Conservation (phyloP, 2,113 vertebrate genomes). For the Bubalus kerabau region DNA sequence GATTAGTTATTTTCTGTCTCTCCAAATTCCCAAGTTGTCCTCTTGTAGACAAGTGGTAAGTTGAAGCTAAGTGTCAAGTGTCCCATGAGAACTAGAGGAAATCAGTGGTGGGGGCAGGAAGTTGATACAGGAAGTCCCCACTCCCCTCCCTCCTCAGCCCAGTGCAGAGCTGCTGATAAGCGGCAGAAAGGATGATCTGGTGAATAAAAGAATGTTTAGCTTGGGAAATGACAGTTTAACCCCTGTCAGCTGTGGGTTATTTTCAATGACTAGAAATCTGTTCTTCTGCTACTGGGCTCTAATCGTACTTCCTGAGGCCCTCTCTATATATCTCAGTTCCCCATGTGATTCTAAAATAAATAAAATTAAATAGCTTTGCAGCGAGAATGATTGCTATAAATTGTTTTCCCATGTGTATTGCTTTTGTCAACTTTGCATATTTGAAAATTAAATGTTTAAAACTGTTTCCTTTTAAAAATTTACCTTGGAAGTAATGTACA, state of each 20-base stretch:
- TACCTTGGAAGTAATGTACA: conserved; percentile 78
- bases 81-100: not conserved
- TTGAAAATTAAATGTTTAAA: not conserved
- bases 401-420: not conserved
- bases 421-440: not conserved
- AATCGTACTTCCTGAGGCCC: not conserved
- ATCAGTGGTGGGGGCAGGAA: not conserved
- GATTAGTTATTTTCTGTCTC: not conserved
- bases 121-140: not conserved
- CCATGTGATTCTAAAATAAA: not conserved
- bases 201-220: not conserved
- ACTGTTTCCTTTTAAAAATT: not conserved
- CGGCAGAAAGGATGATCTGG: not conserved
- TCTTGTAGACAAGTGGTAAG: not conserved
- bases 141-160: not conserved
- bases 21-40: not conserved
- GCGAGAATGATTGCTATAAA: rapidly evolving
- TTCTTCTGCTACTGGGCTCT: not conserved
- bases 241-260: not conserved
- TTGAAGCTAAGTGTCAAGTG: not conserved
- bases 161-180: not conserved
- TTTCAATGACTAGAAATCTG: not conserved
- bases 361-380: not conserved
- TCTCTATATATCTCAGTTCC: not conserved
- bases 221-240: not conserved